Evolutionary conservation across 2,113 vertebrate species (phyloP).

Genomic region (Indicator indicator): DNA sequence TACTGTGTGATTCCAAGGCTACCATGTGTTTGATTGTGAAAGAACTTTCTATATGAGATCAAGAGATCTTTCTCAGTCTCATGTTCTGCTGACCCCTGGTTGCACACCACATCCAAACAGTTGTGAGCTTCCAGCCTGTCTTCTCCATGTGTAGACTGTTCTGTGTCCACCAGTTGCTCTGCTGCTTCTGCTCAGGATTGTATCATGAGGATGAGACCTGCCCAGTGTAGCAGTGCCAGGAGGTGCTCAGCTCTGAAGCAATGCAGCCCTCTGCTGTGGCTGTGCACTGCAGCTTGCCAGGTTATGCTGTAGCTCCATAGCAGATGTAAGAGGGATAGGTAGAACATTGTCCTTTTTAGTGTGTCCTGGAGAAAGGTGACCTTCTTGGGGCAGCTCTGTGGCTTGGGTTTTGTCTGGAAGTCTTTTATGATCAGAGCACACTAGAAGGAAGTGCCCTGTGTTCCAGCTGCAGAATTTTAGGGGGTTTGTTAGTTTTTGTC

Average conservation of each 20-base stretch:
- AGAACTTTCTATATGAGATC: background rate
- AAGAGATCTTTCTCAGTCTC: background rate
- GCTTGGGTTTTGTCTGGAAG: background rate
- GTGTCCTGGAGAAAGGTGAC: background rate
- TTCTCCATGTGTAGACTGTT: background rate
- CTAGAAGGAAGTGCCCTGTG: background rate
- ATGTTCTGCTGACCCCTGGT: background rate
- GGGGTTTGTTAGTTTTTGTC: background rate
- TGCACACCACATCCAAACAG: background rate
- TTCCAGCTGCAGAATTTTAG: background rate
- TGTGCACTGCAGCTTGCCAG: background rate
- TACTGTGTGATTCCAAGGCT: background rate
- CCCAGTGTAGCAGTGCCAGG: rapidly evolving
- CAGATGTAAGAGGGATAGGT: rapidly evolving
- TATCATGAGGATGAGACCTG: background rate
- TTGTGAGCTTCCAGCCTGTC: background rate
- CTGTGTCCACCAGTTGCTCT: background rate
- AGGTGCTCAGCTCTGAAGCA: background rate
- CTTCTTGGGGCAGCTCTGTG: background rate
- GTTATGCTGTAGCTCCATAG: background rate
- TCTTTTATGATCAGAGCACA: background rate
- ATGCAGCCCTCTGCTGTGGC: background rate
- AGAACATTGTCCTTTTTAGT: background rate
- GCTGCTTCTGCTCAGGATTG: background rate
- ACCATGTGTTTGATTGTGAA: background rate